Conservation (phyloP, 2,888 invertebrate genomes). For the Drosophila ochracea region DNA sequence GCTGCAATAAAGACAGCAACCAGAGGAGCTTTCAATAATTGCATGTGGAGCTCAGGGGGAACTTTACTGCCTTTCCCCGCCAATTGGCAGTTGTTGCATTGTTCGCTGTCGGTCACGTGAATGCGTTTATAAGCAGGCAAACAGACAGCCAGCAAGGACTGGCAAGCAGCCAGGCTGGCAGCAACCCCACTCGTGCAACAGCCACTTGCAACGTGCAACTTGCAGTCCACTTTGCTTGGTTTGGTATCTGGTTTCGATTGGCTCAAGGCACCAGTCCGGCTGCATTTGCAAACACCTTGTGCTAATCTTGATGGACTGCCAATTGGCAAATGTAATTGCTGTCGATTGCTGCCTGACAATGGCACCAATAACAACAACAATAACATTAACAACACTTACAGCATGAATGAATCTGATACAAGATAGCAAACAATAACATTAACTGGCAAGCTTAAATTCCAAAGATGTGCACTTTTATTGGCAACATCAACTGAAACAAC, state of each 20-base stretch:
- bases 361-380: conserved; percentile 21
- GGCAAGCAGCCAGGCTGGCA: conserved; percentile 6
- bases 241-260: conserved; percentile 2
- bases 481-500: neutral
- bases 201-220: conserved; percentile 4
- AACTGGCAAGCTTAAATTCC: neutral
- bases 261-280: conserved; percentile 9
- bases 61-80: neutral
- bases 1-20: conserved; percentile 24
- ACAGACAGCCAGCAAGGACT: neutral
- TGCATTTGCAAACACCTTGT: conserved; percentile 23
- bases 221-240: conserved; percentile 15
- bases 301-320: conserved; percentile 67
- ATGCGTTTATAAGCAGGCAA: conserved; percentile 43
- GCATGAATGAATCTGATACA: conserved; percentile 5
- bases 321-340: conserved; percentile 59
- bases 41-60: conserved; percentile 32
- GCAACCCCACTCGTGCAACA: neutral
- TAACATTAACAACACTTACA: neutral
- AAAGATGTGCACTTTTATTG: neutral
- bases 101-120: conserved; percentile 56
- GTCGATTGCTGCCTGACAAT: conserved; percentile 28
- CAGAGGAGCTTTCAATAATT: conserved; percentile 46
- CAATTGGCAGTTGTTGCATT: conserved; percentile 47
- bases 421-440: conserved; percentile 8